Base-by-base conservation (phyloP, 2,113 vertebrate species). In the Aramus guarauna region DNA sequence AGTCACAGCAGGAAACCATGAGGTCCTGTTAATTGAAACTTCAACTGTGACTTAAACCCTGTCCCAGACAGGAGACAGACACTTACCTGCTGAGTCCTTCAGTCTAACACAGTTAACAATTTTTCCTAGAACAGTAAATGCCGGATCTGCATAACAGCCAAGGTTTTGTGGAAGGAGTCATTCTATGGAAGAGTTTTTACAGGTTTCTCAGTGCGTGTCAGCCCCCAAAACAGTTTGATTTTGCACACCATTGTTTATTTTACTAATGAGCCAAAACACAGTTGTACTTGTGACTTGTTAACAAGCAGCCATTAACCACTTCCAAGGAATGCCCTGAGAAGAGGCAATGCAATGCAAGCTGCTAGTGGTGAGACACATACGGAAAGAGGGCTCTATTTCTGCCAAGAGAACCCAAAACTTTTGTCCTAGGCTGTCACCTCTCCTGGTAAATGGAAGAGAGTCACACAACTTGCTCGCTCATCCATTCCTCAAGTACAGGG, bases 21-120 rank as follows among this genome's bases (percentile, higher is more conserved):
- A 96, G 76, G 88, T 94, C 94, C 85, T 71, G 96, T 88, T 96
- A 97, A 90, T 97, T 87, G 96, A 96, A 96, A 93, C 78, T 87
- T 96, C 96, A 95, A 9, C 95, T 92, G 73, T 72, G 91, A 92
- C 92, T 91, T 91, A 89, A 95, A 75, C 84, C 69, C 92, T 83
- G 94, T 86, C 96, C 90, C 73, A 95, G 71, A 76, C 90, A 78
- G 69, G 43, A 95, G 78, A 84, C 75, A 88, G 95, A 72, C 85
- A 85, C 68, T 93, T 24, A 94, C 90, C 75, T 96, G 87, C 72
- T 74, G 95, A 90, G 88, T 36, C 77, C 74, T 83, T 88, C 87
- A 56, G 62, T 24, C 78, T 36, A 94, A 84, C 68, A 62, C 1
- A 1, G 56, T 56, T 62, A 87, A 34, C 41, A 6, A 62, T 85